Conservation (phyloP, 2,888 invertebrate species). For the Cheiracanthium punctorium region DNA sequence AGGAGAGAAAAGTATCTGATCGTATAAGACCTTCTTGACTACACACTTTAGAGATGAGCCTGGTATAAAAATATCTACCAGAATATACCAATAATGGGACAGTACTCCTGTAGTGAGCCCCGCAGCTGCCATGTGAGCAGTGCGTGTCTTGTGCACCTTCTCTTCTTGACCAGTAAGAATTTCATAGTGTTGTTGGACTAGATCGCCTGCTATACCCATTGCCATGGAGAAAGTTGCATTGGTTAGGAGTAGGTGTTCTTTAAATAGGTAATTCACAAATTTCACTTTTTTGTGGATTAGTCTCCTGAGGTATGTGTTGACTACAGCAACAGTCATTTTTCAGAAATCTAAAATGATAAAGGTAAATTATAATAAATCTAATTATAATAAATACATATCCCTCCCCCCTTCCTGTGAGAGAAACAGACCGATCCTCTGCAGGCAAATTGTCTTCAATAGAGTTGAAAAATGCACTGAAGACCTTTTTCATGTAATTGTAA, state of each 20-base stretch:
- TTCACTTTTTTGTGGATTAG: conserved; percentile 17
- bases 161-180: conserved; percentile 73
- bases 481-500: too few species aligned
- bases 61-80: conserved; percentile 84
- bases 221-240: conserved; percentile 86
- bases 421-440: too few species aligned
- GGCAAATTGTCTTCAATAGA: too few species aligned
- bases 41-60: conserved; percentile 83
- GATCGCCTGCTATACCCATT: conserved; percentile 87
- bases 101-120: conserved; percentile 86
- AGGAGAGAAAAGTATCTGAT: conserved; percentile 90
- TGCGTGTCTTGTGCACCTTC: conserved; percentile 79
- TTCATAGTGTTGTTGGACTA: conserved; percentile 88
- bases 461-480: too few species aligned
- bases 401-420: too few species aligned
- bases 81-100: conserved; percentile 90
- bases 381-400: too few species aligned
- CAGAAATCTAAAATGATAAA: too few species aligned
- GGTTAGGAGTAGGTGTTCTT: conserved; percentile 84
- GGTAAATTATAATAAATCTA: too few species aligned
- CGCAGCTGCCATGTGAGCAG: conserved; percentile 85
- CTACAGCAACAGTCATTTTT: too few species aligned
- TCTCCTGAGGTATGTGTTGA: too few species aligned
- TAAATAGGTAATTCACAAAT: conserved; percentile 72
- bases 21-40: conserved; percentile 86